Conservation (phyloP, 2,888 invertebrate genomes). For the Chromoteleia sp. region DNA sequence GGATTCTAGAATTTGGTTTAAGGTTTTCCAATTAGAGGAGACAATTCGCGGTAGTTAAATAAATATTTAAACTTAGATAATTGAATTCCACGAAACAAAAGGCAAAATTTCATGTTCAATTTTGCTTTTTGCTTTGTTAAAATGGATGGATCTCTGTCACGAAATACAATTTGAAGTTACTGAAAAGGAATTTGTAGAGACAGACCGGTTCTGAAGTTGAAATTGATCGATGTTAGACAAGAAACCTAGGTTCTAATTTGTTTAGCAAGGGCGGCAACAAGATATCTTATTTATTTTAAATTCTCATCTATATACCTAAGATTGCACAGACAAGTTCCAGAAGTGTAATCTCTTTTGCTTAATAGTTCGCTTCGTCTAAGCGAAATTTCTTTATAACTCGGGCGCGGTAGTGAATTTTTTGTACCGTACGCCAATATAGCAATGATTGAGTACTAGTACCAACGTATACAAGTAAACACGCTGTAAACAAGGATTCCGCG, state of each 20-base stretch:
- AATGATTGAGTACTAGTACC: slow-evolving; percentile 22
- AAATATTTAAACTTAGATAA: slow-evolving; percentile 1
- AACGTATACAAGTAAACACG: slow-evolving; percentile 34
- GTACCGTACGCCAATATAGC: slow-evolving; percentile 10
- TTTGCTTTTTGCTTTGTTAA: not conserved
- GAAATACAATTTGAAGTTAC: no score
- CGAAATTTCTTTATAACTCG: slow-evolving; percentile 25
- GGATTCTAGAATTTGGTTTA: slow-evolving; percentile 35
- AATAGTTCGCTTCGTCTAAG: slow-evolving; percentile 12
- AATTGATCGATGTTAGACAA: not conserved
- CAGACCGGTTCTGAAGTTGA: not conserved
- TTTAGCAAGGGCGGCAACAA: not conserved
- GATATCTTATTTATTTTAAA: slow-evolving; percentile 7
- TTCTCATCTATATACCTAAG: not conserved
- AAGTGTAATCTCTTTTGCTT: slow-evolving; percentile 7
- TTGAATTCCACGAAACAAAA: not conserved
- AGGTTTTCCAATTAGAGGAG: slow-evolving; percentile 29
- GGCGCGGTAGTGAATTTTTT: slow-evolving; percentile 28
- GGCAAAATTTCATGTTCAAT: not conserved
- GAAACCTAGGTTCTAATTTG: slow-evolving; percentile 1
- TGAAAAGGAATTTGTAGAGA: not conserved
- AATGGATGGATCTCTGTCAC: not conserved
- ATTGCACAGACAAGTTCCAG: not conserved
- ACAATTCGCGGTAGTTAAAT: slow-evolving; percentile 9
- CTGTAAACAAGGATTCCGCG: slow-evolving; percentile 47